Evolutionary conservation across 2,888 invertebrate genomes (phyloP), one percentile per base, ranked within the genome.

Genomic region (Cacoxenus indagator): DNA sequence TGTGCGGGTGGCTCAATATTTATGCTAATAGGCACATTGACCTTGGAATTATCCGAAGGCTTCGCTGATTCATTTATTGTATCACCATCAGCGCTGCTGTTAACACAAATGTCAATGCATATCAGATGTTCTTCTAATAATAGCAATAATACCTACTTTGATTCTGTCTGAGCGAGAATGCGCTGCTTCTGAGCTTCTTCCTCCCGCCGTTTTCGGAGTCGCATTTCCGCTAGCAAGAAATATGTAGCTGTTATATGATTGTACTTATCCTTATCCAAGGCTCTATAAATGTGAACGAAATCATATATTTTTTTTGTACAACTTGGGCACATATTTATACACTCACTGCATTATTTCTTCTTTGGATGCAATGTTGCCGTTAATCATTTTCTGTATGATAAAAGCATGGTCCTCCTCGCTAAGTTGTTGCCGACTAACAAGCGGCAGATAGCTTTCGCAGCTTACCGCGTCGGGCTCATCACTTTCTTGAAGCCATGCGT

Each of bases 201-300:
- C 79, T 92, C 93, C 80, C 95, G 91, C 84, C 94, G 92, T 64
- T 93, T 92, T 74, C 95, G 91, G 54, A 99, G 90, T 87, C 96
- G 95, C 75, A 97, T 91, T 89, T 99, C 99, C 14, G 98, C 98
- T 78, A 99, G 90, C 78, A 99, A 90, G 89, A 95, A 99, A 89
- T 98, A 99, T 22, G 99, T 99, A 59, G 99, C 99, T 31, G 99
- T 98, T 83, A 99, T 94, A 88, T 99, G 97, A 90, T 97, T 97
- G 89, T 99, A 99, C 85, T 97, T 96, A 89, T 98, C 96, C 86
- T 94, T 95, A 85, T 98, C 97, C 84, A 99, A 90, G 67, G 97
- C 94, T 74, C 95, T 96, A 86, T 0, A 71, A 67, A 68, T 22
- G 46, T n/a, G n/a, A n/a, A 64, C 22, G 54, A 31, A 24, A 48